Evolutionary conservation across 2,797 vertebrate species (phyloP).

Genomic region (Myotis myotis): DNA sequence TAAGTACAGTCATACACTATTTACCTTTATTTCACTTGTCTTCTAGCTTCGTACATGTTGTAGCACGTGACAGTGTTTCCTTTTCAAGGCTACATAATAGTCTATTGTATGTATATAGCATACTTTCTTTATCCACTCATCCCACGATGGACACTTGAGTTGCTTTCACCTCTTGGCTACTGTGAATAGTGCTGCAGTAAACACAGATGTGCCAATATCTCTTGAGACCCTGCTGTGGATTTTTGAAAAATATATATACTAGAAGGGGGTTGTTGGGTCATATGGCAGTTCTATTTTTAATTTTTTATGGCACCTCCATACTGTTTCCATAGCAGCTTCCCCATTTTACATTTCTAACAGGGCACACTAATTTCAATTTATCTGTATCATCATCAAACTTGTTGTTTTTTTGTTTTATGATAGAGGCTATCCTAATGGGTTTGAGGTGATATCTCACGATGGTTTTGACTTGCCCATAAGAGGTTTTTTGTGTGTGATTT

Average conservation of each 20-base stretch:
- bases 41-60: neutral
- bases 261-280: neutral
- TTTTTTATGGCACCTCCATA: neutral
- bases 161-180: neutral
- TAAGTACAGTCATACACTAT: neutral
- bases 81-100: neutral
- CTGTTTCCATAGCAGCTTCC: neutral
- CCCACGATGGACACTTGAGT: rapidly evolving
- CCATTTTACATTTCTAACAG: neutral
- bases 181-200: neutral
- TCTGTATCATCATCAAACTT: neutral
- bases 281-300: neutral
- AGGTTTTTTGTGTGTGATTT: neutral
- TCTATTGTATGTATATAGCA: neutral
- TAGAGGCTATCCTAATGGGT: neutral
- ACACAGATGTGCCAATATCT: neutral
- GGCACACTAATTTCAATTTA: neutral
- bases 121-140: neutral
- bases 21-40: neutral
- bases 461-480: neutral
- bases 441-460: neutral
- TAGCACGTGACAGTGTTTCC: neutral
- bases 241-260: neutral
- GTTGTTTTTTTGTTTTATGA: neutral
- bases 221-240: neutral